phyloP scores from a whole-genome alignment of 2,888 invertebrate genomes.

The Galerucella nymphaeae region DNA sequence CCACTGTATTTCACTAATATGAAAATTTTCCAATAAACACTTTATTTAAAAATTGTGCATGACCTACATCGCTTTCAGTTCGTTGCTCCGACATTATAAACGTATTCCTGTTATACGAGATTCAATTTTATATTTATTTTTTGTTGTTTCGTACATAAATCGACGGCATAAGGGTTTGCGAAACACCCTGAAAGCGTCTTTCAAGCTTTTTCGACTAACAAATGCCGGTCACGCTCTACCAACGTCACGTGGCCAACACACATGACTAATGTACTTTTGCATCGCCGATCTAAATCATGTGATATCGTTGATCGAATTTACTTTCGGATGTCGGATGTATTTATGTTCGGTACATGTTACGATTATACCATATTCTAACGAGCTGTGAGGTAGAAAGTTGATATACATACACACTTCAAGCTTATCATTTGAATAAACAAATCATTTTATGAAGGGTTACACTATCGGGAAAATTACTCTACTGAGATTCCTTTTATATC shows the following conservation, averaged over 20 bases:
- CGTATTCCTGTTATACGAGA: background rate
- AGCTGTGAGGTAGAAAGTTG: conserved; percentile 26
- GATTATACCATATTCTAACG: conserved; percentile 32
- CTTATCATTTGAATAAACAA: background rate
- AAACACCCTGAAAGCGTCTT: conserved; percentile 23
- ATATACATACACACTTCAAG: conserved; percentile 11
- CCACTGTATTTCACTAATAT: background rate
- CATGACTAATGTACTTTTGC: conserved; percentile 35
- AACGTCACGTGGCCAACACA: conserved; percentile 35
- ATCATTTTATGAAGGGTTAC: background rate
- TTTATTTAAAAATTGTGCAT: background rate
- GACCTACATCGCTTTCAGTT: background rate
- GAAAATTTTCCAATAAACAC: background rate
- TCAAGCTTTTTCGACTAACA: conserved; percentile 22
- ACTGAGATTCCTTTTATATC: background rate
- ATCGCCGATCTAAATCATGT: conserved; percentile 36
- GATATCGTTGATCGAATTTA: conserved; percentile 32
- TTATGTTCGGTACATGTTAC: conserved; percentile 30
- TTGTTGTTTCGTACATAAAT: conserved; percentile 22
- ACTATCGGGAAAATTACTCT: background rate
- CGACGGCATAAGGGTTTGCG: conserved; percentile 26
- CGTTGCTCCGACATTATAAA: background rate
- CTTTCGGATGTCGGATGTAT: conserved; percentile 30
- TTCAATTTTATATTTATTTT: conserved; percentile 14
- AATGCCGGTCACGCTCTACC: conserved; percentile 36